phyloP scores from a whole-genome alignment of 2,888 invertebrate species.

The Caenorhabditis sp. region DNA sequence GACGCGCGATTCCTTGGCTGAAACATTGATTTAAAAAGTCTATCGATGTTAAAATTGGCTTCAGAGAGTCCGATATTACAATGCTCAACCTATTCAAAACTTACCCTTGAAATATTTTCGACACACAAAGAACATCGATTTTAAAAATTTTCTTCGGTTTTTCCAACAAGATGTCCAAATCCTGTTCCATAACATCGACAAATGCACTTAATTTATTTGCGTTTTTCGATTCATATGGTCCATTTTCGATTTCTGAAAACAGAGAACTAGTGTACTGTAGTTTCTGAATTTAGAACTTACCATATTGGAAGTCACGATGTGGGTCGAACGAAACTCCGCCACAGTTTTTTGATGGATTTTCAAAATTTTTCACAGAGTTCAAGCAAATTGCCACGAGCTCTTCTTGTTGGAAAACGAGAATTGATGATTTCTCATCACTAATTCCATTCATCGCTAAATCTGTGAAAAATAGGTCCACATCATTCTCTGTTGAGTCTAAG shows the following conservation, averaged over 20 bases:
- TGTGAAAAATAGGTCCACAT: conserved; percentile 49
- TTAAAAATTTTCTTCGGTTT: conserved; percentile 37
- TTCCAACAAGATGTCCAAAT: conserved; percentile 21
- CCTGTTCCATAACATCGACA: conserved; percentile 41
- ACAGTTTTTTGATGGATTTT: background rate
- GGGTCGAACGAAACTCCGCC: conserved; percentile 35
- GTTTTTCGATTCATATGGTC: conserved; percentile 33
- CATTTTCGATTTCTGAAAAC: conserved; percentile 34
- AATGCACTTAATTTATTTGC: conserved; percentile 46
- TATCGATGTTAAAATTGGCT: no score
- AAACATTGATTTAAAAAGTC: no score
- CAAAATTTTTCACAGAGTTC: conserved; percentile 30
- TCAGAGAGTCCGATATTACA: background rate
- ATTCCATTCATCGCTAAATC: conserved; percentile 50
- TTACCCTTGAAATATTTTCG: conserved; percentile 42
- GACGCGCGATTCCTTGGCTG: conserved; percentile 44
- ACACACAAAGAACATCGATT: conserved; percentile 53
- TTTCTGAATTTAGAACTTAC: conserved; percentile 5
- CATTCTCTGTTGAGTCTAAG: conserved; percentile 36
- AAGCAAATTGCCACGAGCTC: conserved; percentile 43
- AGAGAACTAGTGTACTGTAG: background rate
- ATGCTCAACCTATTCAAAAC: background rate
- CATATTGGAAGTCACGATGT: conserved; percentile 38
- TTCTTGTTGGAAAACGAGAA: conserved; percentile 34
- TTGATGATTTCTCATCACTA: conserved; percentile 33